phyloP scores from a whole-genome alignment of 2,888 invertebrate species.

The Macrophya alboannulata region DNA sequence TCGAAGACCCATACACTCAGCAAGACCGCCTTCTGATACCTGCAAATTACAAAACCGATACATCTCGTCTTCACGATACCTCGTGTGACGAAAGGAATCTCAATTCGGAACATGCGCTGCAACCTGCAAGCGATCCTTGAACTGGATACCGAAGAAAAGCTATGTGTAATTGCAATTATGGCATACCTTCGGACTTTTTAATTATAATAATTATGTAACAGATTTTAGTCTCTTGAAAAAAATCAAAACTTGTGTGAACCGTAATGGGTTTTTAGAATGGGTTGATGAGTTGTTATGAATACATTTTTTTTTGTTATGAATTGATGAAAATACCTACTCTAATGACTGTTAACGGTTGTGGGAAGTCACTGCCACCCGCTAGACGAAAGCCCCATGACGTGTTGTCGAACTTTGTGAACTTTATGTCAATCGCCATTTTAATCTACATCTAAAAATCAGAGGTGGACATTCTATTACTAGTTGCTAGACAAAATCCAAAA shows the following conservation, averaged over 20 bases:
- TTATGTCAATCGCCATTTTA: slow-evolving; percentile 86
- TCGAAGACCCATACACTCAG: slow-evolving; percentile 90
- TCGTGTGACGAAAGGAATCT: slow-evolving; percentile 27
- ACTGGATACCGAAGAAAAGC: slow-evolving; percentile 39
- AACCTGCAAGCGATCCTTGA: slow-evolving; percentile 34
- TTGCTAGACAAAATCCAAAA: slow-evolving; percentile 20
- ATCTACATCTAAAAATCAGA: slow-evolving; percentile 73
- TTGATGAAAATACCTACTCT: slow-evolving; percentile 82
- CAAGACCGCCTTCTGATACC: slow-evolving; percentile 92
- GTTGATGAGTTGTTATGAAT: background rate
- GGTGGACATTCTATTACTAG: slow-evolving; percentile 43
- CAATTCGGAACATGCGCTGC: slow-evolving; percentile 8
- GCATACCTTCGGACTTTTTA: background rate
- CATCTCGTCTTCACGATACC: slow-evolving; percentile 19
- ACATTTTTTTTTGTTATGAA: slow-evolving; percentile 18
- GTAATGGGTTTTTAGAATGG: background rate
- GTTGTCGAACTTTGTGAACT: slow-evolving; percentile 84
- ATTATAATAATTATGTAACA: background rate
- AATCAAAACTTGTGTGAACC: background rate
- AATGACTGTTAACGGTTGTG: slow-evolving; percentile 88
- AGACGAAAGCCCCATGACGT: slow-evolving; percentile 91
- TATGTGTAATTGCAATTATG: background rate
- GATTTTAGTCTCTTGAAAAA: background rate
- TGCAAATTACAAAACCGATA: slow-evolving; percentile 75
- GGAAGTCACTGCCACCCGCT: slow-evolving; percentile 88